phyloP scores from a whole-genome alignment of 2,888 invertebrate species.

The Amphipoea lucens region DNA sequence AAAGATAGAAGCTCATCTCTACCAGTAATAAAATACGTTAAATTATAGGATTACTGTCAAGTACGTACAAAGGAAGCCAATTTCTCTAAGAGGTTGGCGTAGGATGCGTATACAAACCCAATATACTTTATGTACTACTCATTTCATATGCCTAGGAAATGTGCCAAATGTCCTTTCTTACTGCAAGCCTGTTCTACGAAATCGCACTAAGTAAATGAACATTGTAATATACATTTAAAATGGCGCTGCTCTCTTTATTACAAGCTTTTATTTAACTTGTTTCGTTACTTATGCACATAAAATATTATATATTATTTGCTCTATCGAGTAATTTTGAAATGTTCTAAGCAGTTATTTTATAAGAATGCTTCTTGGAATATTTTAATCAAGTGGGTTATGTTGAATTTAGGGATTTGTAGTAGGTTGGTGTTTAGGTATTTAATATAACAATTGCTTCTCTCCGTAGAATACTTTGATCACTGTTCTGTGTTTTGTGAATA shows the following conservation, averaged over 20 bases:
- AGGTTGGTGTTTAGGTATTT: background rate
- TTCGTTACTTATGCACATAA: slow-evolving; percentile 7
- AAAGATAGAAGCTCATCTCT: slow-evolving; percentile 50
- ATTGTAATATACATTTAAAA: slow-evolving; percentile 49
- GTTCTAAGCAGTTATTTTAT: slow-evolving; percentile 1
- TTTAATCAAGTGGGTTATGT: background rate
- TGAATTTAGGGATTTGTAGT: background rate
- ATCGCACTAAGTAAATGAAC: slow-evolving; percentile 53
- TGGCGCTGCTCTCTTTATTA: slow-evolving; percentile 38
- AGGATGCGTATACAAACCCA: slow-evolving; percentile 65
- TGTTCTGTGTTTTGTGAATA: background rate
- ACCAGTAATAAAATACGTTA: slow-evolving; percentile 61
- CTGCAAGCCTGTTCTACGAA: slow-evolving; percentile 46
- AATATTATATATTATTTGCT: slow-evolving; percentile 33
- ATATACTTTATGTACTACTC: slow-evolving; percentile 66
- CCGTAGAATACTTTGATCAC: background rate
- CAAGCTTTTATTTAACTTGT: too few species aligned
- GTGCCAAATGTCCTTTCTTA: slow-evolving; percentile 69
- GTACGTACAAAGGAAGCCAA: slow-evolving; percentile 67
- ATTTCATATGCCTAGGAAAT: slow-evolving; percentile 69
- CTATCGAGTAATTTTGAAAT: slow-evolving; percentile 1
- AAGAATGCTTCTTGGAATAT: background rate
- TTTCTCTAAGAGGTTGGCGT: slow-evolving; percentile 72
- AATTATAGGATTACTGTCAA: slow-evolving; percentile 62
- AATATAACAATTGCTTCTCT: background rate